These are phyloP conservation scores for Epizoanthus stellaris DNA, from an alignment of 92 coral and sea anemone genomes.

Conservation along the genomic window DNA sequence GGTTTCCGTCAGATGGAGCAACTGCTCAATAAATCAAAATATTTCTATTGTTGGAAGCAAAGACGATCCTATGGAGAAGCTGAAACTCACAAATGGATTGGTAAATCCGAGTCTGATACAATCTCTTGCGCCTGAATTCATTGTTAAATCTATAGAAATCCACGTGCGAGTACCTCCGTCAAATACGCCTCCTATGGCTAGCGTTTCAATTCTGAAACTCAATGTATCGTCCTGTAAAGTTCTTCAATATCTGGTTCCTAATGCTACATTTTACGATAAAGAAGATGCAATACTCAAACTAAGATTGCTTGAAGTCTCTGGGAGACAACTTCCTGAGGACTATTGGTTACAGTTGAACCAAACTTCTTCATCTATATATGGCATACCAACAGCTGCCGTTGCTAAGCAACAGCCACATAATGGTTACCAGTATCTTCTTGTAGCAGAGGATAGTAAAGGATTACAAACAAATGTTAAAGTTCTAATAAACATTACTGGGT, in stretches of 20 bases:
- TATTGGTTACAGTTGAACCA: conserved; percentile 1
- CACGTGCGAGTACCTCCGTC: neutral
- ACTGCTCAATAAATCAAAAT: conserved; percentile 8
- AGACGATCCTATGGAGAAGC: conserved; percentile 1
- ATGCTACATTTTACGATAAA: conserved; percentile 9
- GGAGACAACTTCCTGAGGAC: neutral
- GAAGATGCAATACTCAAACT: conserved; percentile 13
- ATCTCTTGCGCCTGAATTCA: conserved; percentile 15
- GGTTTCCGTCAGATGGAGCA: conserved; percentile 21
- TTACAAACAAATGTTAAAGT: neutral
- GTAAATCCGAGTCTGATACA: conserved; percentile 19
- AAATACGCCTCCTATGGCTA: conserved; percentile 23
- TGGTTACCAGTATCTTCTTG: conserved; percentile 38
- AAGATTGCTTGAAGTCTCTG: neutral
- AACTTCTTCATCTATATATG: conserved; percentile 8
- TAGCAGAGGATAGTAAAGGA: conserved; percentile 48
- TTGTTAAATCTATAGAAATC: neutral
- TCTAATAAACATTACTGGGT: conserved; percentile 11
- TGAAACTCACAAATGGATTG: conserved; percentile 25
- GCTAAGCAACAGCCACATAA: conserved; percentile 46
- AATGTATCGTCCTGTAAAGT: conserved; percentile 2
- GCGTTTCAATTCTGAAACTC: neutral
- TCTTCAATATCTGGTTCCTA: conserved; percentile 1
- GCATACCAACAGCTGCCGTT: conserved; percentile 41
- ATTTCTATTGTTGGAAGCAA: conserved; percentile 1